Conservation (phyloP, 2,113 vertebrate genomes). For the Genyomyrus donnyi region DNA sequence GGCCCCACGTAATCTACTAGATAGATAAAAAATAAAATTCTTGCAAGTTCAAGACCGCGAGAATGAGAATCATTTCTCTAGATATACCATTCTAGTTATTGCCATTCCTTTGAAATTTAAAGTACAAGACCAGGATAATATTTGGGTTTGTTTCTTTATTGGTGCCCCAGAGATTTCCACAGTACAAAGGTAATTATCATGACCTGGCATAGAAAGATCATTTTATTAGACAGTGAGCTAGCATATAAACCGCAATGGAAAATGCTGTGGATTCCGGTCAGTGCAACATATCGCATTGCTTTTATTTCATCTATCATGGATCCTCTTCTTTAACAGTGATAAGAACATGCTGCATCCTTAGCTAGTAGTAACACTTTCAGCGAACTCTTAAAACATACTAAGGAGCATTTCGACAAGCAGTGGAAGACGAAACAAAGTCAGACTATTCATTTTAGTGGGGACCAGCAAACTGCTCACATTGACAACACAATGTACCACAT, state of each 20-base stretch:
- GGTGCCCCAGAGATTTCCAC: conserved; percentile 36
- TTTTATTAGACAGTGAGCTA: conserved; percentile 37
- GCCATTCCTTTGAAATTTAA: not conserved
- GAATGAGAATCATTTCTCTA: not conserved
- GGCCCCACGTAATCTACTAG: not conserved
- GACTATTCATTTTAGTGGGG: conserved; percentile 18
- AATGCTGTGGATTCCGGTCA: conserved; percentile 1
- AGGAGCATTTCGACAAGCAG: not conserved
- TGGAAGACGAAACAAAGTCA: conserved; percentile 11
- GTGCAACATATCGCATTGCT: conserved; percentile 8
- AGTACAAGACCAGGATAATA: conserved; percentile 7
- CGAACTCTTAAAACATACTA: not conserved
- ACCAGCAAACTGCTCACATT: conserved; percentile 19
- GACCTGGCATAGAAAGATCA: conserved; percentile 49
- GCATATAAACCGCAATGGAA: conserved; percentile 12
- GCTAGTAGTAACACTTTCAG: conserved; percentile 3
- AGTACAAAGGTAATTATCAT: conserved; percentile 27
- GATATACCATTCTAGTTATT: not conserved
- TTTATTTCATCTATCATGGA: conserved; percentile 21
- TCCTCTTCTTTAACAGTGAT: conserved; percentile 35
- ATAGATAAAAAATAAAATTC: not conserved
- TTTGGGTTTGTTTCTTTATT: conserved; percentile 39
- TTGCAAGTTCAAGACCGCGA: not conserved
- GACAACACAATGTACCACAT: conserved; percentile 24
- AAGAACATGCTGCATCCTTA: conserved; percentile 26